phyloP scores from a whole-genome alignment of 2,113 vertebrate genomes.

The Dissostichus mawsoni region DNA sequence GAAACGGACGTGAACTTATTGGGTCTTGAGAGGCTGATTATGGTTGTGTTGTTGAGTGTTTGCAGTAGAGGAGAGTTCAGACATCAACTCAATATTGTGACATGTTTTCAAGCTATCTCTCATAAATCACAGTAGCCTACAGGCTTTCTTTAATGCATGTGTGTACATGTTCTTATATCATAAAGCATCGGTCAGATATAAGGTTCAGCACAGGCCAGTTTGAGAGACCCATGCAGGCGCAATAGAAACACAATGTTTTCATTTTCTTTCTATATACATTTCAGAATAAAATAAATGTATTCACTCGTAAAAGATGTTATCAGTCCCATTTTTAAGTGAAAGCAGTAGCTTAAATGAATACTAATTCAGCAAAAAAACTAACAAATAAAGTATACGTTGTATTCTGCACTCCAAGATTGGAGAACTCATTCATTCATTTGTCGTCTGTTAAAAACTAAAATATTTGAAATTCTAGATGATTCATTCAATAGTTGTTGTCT shows the following conservation, averaged over 20 bases:
- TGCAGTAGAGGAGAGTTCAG: background rate
- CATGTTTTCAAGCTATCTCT: conserved; percentile 16
- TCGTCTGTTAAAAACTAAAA: too few relatives aligned
- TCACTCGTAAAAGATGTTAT: too few relatives aligned
- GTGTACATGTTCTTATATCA: background rate
- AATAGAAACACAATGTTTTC: too few relatives aligned
- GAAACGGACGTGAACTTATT: conserved; percentile 1
- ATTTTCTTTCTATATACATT: too few relatives aligned
- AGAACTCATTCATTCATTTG: too few relatives aligned
- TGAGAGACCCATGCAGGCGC: background rate
- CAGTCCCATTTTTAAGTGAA: too few relatives aligned
- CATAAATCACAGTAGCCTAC: conserved; percentile 8
- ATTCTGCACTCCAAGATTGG: too few relatives aligned
- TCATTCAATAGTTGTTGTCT: background rate
- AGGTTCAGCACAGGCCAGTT: background rate
- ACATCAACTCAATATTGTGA: conserved; percentile 31
- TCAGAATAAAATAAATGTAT: too few relatives aligned
- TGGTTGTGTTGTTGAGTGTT: background rate
- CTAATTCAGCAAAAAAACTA: too few relatives aligned
- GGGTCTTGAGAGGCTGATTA: conserved; percentile 22
- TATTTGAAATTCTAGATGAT: background rate
- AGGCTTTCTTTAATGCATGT: conserved; percentile 1
- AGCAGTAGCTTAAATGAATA: too few relatives aligned
- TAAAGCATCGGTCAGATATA: background rate
- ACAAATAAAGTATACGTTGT: too few relatives aligned